Conservation (phyloP, 1,140 invertebrate genomes). For the Musca domestica region DNA sequence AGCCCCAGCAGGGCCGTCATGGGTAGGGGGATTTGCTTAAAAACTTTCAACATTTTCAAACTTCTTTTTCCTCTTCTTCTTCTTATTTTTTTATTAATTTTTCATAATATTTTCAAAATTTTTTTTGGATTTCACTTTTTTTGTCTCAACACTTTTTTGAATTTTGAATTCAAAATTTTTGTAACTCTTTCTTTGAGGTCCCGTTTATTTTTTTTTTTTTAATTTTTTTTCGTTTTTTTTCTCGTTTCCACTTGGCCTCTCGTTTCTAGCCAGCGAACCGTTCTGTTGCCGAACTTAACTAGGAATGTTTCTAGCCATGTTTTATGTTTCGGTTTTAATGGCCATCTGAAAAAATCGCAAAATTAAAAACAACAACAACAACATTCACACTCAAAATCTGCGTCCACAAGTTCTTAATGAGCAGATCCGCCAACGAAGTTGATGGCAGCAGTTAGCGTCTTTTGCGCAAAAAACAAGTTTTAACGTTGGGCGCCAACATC, state of each 20-base stretch:
- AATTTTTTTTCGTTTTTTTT: slow-evolving; percentile 6
- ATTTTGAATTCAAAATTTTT: background rate
- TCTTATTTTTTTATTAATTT: background rate
- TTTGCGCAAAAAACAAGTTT: no score
- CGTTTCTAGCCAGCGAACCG: background rate
- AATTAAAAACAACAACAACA: background rate
- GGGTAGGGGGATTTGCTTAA: background rate
- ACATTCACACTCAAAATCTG: background rate
- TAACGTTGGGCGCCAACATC: no score
- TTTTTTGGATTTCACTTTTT: background rate
- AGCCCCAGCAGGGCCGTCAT: background rate
- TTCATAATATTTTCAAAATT: background rate
- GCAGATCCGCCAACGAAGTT: background rate
- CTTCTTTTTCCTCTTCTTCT: background rate
- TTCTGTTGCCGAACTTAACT: slow-evolving; percentile 5
- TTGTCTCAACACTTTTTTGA: background rate
- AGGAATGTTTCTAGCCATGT: background rate
- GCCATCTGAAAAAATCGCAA: no score
- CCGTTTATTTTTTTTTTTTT: background rate
- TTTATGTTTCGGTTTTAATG: slow-evolving; percentile 7
- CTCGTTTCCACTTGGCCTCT: background rate
- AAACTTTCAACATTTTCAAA: slow-evolving; percentile 3
- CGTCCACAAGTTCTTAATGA: slow-evolving; percentile 12
- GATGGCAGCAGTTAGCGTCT: no score
- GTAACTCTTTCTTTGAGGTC: background rate